These are phyloP conservation scores for Actinernus sp. DNA, from an alignment of 92 coral and sea anemone species.

Conservation along the genomic window DNA sequence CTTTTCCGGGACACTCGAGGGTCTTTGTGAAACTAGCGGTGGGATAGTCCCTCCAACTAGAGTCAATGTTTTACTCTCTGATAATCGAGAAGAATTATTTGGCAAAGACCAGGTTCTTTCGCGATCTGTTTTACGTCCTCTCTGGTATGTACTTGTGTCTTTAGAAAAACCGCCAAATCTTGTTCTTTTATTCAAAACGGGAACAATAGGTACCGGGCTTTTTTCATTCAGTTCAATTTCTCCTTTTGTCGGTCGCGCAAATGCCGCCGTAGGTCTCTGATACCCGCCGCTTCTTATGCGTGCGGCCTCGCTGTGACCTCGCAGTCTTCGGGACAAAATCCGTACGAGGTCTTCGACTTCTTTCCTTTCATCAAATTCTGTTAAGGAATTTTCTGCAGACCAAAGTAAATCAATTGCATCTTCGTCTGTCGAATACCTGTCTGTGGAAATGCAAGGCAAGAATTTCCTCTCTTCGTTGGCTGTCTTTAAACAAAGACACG, in stretches of 20 bases:
- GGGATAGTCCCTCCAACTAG: too few species aligned
- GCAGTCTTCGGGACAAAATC: constrained; percentile 51
- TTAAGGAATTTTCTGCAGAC: background rate
- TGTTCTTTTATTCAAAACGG: too few species aligned
- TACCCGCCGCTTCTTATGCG: background rate
- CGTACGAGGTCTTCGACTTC: constrained; percentile 41
- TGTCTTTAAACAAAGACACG: too few species aligned
- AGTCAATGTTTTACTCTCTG: too few species aligned
- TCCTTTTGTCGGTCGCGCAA: constrained; percentile 81
- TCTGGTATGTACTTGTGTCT: too few species aligned
- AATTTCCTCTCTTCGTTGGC: background rate
- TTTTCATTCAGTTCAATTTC: constrained; percentile 65
- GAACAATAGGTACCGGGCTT: constrained; percentile 46
- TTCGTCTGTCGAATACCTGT: background rate
- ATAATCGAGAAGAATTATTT: too few species aligned
- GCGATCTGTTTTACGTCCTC: too few species aligned
- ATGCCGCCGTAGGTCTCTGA: constrained; percentile 56
- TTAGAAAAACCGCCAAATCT: too few species aligned
- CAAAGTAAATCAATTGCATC: constrained; percentile 22
- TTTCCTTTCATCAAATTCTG: background rate
- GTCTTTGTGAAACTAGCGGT: too few species aligned
- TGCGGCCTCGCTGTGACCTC: constrained; percentile 18
- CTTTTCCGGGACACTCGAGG: too few species aligned
- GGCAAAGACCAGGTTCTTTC: background rate
- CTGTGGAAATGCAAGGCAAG: background rate